Evolutionary conservation across 2,797 vertebrate genomes (phyloP).

Genomic region (Orestias chungarensis): DNA sequence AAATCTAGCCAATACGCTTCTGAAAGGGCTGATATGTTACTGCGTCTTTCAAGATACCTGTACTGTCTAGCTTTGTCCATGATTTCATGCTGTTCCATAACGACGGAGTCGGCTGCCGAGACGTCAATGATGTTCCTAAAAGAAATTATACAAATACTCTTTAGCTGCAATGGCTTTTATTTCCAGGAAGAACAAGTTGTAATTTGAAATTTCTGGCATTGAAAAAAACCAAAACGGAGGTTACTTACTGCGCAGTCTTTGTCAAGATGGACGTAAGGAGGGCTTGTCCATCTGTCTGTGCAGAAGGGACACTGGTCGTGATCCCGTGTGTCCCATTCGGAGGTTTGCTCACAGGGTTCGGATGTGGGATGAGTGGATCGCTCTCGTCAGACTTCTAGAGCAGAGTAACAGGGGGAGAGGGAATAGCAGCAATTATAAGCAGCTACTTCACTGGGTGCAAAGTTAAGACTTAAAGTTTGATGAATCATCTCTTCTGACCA

Average conservation of each 20-base stretch:
- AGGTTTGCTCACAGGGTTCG: constrained; percentile 87
- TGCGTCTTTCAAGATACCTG: constrained; percentile 84
- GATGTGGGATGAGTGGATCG: constrained; percentile 85
- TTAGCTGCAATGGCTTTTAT: background rate
- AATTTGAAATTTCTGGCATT: background rate
- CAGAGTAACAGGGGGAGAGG: background rate
- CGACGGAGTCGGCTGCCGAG: constrained; percentile 93
- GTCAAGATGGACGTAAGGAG: constrained; percentile 92
- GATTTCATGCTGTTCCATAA: constrained; percentile 97
- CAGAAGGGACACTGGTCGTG: constrained; percentile 82
- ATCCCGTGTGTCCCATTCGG: constrained; percentile 88
- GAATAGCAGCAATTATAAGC: background rate
- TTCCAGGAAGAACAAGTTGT: background rate
- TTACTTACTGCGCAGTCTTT: constrained; percentile 90
- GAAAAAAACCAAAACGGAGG: background rate
- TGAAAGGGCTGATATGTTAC: too few relatives aligned
- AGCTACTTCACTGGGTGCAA: background rate
- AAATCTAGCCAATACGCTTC: background rate
- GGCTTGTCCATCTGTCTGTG: constrained; percentile 92
- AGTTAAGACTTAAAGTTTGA: background rate
- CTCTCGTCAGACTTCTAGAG: constrained; percentile 84
- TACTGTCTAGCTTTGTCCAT: constrained; percentile 97
- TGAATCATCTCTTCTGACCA: background rate
- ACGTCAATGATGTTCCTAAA: constrained; percentile 96
- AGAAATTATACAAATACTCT: constrained; percentile 8